Conservation (phyloP, 2,888 invertebrate species). For the Congeria kusceri region DNA sequence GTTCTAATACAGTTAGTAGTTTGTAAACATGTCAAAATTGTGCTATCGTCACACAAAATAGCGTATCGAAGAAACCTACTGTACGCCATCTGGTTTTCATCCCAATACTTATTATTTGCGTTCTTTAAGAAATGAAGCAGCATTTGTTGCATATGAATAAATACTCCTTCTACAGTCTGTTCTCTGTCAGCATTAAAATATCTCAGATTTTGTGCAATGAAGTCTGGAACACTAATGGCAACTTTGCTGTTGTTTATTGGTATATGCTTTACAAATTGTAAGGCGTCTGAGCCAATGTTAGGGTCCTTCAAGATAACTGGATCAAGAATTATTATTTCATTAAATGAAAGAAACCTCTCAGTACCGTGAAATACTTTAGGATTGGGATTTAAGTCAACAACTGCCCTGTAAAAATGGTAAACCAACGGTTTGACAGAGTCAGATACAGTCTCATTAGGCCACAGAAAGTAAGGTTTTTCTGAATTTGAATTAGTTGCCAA, state of each 20-base stretch:
- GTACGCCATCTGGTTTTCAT: not conserved
- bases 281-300: too few relatives aligned
- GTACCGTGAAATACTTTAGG: slow-evolving; percentile 23
- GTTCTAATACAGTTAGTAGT: slow-evolving; percentile 68
- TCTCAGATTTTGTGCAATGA: too few relatives aligned
- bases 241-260: too few relatives aligned
- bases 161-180: too few relatives aligned
- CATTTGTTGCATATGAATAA: not conserved
- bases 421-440: not conserved
- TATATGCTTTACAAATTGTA: too few relatives aligned
- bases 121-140: slow-evolving; percentile 7
- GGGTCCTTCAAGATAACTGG: slow-evolving; percentile 7
- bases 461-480: too few relatives aligned
- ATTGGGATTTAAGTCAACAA: slow-evolving; percentile 14
- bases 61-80: not conserved
- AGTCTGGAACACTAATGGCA: too few relatives aligned
- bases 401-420: slow-evolving; percentile 7
- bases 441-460: not conserved
- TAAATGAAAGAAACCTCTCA: slow-evolving; percentile 23
- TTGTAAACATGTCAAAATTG: slow-evolving; percentile 15
- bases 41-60: not conserved
- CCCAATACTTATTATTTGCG: slow-evolving; percentile 10
- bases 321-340: slow-evolving; percentile 47
- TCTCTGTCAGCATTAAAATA: too few relatives aligned
- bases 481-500: slow-evolving; percentile 1